Conservation (phyloP, 2,888 invertebrate species). For the Aspidiotus rigidus region DNA sequence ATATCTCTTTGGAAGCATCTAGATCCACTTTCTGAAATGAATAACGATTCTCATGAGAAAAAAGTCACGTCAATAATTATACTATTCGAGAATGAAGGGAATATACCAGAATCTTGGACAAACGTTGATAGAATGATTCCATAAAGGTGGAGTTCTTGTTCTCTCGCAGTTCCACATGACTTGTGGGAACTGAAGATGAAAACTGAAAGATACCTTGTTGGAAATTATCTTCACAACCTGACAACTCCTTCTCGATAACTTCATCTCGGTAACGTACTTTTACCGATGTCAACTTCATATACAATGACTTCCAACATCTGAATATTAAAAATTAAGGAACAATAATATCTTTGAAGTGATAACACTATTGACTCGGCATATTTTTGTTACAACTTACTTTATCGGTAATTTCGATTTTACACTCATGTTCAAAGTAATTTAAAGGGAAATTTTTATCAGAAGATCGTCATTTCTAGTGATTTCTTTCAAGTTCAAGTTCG, state of each 20-base stretch:
- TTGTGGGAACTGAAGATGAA: conserved; percentile 14
- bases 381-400: too few species aligned
- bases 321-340: background rate
- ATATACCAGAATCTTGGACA: conserved; percentile 26
- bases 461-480: too few species aligned
- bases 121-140: conserved; percentile 26
- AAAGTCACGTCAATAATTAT: background rate
- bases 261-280: conserved; percentile 27
- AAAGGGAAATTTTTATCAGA: too few species aligned
- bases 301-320: conserved; percentile 27
- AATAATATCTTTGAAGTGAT: too few species aligned
- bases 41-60: too few species aligned
- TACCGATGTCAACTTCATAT: conserved; percentile 28
- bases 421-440: too few species aligned
- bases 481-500: too few species aligned
- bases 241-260: conserved; percentile 23
- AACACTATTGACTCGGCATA: too few species aligned
- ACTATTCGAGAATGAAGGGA: background rate
- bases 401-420: too few species aligned
- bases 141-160: conserved; percentile 22
- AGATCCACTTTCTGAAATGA: conserved; percentile 18
- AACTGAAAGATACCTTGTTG: conserved; percentile 24
- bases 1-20: conserved; percentile 23
- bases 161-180: conserved; percentile 21
- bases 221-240: conserved; percentile 13